Conservation (phyloP, 2,113 vertebrate species). For the Psephotus haematonotus region DNA sequence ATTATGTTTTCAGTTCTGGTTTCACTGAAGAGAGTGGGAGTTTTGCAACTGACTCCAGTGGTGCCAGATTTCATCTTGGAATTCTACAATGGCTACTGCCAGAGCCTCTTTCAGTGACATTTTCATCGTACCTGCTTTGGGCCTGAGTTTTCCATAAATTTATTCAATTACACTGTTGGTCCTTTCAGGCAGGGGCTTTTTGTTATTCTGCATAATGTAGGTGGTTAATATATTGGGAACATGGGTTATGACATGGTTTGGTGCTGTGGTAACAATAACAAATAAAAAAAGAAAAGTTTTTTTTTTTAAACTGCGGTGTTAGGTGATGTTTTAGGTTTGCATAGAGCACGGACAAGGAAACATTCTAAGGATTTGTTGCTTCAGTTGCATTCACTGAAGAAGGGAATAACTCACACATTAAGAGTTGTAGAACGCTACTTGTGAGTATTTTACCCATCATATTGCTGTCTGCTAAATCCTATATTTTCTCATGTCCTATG, state of each 20-base stretch:
- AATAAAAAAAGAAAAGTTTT: not conserved
- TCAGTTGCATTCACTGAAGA: not conserved
- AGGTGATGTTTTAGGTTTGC: not conserved
- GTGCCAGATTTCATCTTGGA: not conserved
- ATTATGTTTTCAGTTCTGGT: not conserved
- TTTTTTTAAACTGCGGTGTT: not conserved
- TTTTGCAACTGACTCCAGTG: not conserved
- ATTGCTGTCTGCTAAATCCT: not conserved
- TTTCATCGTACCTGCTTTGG: not conserved
- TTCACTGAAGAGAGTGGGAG: not conserved
- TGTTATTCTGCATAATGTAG: not conserved
- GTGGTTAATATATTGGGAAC: not conserved
- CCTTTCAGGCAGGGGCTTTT: not conserved
- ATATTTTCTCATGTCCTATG: not conserved
- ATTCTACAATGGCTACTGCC: not conserved
- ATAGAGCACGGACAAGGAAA: not conserved
- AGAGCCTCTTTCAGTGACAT: not conserved
- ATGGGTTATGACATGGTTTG: not conserved
- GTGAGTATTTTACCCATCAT: not conserved
- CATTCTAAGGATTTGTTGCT: not conserved
- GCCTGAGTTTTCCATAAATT: not conserved
- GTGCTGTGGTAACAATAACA: not conserved
- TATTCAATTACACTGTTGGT: not conserved
- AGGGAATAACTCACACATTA: not conserved
- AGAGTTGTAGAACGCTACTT: not conserved